Percentiles rank a stretch among this genome's conserved stretches.
Conservation (phyloP, 1,140 invertebrate species). For the Cylas formicarius region DNA sequence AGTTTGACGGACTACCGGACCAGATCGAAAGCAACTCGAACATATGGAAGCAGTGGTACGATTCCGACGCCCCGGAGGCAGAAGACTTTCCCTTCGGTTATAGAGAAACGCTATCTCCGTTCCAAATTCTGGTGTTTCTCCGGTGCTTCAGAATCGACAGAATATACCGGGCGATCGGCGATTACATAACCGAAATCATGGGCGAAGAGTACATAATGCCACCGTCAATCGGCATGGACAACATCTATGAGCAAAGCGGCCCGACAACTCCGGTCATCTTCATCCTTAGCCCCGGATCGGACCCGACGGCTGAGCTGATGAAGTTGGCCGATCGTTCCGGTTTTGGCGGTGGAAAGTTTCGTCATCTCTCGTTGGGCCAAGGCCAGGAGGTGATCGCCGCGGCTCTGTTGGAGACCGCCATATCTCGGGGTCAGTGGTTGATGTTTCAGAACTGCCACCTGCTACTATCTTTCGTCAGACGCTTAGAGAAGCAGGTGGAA, state of each 20-base stretch:
- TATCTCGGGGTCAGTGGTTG: conserved; percentile 75
- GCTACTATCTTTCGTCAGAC: conserved; percentile 67
- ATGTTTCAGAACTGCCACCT: conserved; percentile 89
- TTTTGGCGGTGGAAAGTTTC: conserved; percentile 65
- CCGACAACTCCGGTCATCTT: conserved; percentile 76
- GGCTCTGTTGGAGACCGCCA: conserved; percentile 61
- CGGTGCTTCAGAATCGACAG: conserved; percentile 81
- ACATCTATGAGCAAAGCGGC: conserved; percentile 74
- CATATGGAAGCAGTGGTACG: conserved; percentile 76
- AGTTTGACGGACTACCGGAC: conserved; percentile 58
- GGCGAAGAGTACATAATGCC: conserved; percentile 80
- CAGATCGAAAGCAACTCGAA: conserved; percentile 53
- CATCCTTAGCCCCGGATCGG: conserved; percentile 79
- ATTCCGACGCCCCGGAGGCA: conserved; percentile 69
- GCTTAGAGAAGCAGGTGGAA: conserved; percentile 76
- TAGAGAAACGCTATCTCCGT: conserved; percentile 53
- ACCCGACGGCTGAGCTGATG: conserved; percentile 81
- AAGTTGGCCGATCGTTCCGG: conserved; percentile 69
- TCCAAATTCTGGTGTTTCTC: conserved; percentile 72
- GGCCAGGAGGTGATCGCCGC: conserved; percentile 78
- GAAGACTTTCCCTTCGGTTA: conserved; percentile 61
- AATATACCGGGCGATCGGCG: conserved; percentile 70
- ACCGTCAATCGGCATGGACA: conserved; percentile 71
- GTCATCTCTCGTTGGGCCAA: conserved; percentile 80
- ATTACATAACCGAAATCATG: conserved; percentile 74